Conservation (phyloP, 2,888 invertebrate genomes). For the Sphaeridia pumilis region DNA sequence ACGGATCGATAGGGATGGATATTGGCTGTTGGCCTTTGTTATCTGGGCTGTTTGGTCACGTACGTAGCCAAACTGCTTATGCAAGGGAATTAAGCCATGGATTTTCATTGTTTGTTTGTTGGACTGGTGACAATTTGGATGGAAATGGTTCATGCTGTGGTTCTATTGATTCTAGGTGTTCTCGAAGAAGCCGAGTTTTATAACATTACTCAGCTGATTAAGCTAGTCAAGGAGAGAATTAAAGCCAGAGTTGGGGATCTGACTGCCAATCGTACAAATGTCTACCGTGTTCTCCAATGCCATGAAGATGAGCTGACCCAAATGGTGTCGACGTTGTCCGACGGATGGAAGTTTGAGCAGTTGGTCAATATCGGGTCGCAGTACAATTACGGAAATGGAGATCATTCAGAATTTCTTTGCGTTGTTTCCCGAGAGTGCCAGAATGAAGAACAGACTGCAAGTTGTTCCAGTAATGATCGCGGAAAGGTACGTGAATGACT, state of each 20-base stretch:
- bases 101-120: no score
- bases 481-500: conserved; percentile 3
- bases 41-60: no score
- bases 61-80: no score
- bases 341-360: conserved; percentile 99
- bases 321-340: conserved; percentile 92
- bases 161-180: conserved; percentile 48
- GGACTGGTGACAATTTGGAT: no score
- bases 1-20: no score
- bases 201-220: conserved; percentile 91
- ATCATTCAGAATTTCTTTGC: conserved; percentile 96
- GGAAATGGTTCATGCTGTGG: conserved; percentile 1
- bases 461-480: conserved; percentile 76
- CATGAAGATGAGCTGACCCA: conserved; percentile 94
- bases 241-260: conserved; percentile 22
- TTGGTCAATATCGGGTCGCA: conserved; percentile 57
- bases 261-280: conserved; percentile 67
- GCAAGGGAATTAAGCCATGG: no score
- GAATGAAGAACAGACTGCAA: conserved; percentile 60
- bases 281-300: conserved; percentile 95
- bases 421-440: conserved; percentile 91
- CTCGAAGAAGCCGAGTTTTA: conserved; percentile 99
- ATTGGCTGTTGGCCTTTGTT: no score
- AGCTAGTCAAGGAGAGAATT: conserved; percentile 82
- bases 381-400: conserved; percentile 91